Evolutionary conservation across 2,888 invertebrate species (phyloP), one percentile per base, ranked within the genome.

Genomic region (Odiellus spinosus): DNA sequence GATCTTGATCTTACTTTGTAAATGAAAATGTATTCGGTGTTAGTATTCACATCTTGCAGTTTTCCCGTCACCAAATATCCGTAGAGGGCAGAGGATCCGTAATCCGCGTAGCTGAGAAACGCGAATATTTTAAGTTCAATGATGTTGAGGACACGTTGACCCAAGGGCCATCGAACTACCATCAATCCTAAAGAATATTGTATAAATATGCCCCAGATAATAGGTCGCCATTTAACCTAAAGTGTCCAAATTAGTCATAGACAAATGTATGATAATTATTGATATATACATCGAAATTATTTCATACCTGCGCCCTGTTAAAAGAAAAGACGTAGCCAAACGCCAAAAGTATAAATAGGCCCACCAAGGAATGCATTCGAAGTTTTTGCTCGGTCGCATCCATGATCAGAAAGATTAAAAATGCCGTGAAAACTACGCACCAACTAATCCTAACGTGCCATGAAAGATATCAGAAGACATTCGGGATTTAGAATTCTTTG

Each of bases 31-130:
- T 10, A 11, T 10, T 8, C 14, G 10, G 15, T 15, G 15, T 10
- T 50, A 15, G 15, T 56, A 60, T 14, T 58, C 57, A 77, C 70
- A 3, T 50, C 46, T 11, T 35, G 21, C 11, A 49, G 14, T 6
- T 51, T 45, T 6, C 56, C 58, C 11, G 53, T 45, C 11, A 57
- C 58, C 20, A 61, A 45, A 35, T 56, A 56, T 0, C 87, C 86
- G 60, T 83, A 96, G 0, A 88, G 82, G 62, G 95, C 91, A 1
- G 71, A 72, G 0, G 87, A 78, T 0, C 93, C 95, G 0, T 75
- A 73, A 47, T 78, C 72, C 0, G 86, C 78, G 62, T 79, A 93
- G 6, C 73, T 71, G 44, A 95, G 67, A 61, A 96, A 91, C 0
- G 73, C 73, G 2, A 81, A 76, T 1, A 80, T 76, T 47, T 64